Evolutionary conservation across 2,888 invertebrate species (phyloP).

Genomic region (Chalcosyrphus nemorum): DNA sequence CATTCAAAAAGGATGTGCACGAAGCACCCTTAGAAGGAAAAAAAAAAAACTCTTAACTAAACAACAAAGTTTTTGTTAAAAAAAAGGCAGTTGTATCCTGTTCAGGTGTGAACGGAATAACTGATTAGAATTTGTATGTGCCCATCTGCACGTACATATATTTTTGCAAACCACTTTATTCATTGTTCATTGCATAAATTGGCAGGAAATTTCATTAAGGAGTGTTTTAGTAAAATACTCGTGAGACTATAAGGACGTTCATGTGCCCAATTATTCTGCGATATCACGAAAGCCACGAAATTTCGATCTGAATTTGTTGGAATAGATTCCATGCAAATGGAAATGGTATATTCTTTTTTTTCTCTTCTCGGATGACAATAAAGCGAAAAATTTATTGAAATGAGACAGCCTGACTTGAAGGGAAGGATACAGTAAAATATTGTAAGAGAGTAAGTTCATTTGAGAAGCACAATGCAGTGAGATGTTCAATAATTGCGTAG

Average conservation of each 20-base stretch:
- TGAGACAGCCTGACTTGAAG: neutral
- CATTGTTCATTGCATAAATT: conserved; percentile 8
- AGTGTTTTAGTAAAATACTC: conserved; percentile 7
- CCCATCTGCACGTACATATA: neutral
- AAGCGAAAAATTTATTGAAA: neutral
- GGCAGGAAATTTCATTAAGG: conserved; percentile 12
- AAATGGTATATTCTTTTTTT: neutral
- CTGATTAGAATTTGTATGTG: neutral
- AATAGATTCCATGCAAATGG: conserved; percentile 3
- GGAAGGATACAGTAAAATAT: neutral
- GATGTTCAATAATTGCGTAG: too few relatives aligned
- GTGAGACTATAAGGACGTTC: neutral
- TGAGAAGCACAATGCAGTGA: too few relatives aligned
- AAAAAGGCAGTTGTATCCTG: neutral
- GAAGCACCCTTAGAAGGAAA: conserved; percentile 13
- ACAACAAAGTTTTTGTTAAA: neutral
- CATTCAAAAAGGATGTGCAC: conserved; percentile 24
- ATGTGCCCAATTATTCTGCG: conserved; percentile 7
- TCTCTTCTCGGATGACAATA: neutral
- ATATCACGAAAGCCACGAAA: neutral
- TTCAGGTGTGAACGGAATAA: conserved; percentile 40
- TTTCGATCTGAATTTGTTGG: conserved; percentile 1
- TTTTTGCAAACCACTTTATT: neutral
- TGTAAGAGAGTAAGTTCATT: neutral
- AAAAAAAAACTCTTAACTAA: conserved; percentile 5